Conservation (phyloP, 1,140 invertebrate genomes). For the Bombyx mandarina region DNA sequence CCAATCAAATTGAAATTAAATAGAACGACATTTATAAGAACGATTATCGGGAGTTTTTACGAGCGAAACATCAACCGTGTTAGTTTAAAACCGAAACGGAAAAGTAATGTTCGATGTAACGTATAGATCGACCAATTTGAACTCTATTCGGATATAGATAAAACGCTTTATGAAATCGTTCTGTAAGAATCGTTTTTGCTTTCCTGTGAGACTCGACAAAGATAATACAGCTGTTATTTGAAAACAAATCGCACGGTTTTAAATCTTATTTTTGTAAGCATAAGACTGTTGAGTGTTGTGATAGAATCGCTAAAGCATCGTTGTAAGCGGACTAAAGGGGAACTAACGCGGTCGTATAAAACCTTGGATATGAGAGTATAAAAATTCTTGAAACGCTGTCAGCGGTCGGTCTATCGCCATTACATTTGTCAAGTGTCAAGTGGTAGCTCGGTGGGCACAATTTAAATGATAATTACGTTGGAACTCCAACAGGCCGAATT, state of each 20-base stretch:
- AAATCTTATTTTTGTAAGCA: constrained; percentile 1
- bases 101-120: neutral
- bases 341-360: constrained; percentile 59
- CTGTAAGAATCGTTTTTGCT: constrained; percentile 1
- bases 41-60: constrained; percentile 56
- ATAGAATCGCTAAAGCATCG: constrained; percentile 14
- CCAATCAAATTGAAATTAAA: constrained; percentile 60
- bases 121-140: neutral
- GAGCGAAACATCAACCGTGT: constrained; percentile 50
- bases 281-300: constrained; percentile 1
- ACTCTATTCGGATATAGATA: neutral
- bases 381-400: constrained; percentile 65
- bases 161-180: neutral
- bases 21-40: constrained; percentile 56
- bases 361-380: constrained; percentile 65
- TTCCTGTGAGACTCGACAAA: constrained; percentile 2
- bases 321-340: constrained; percentile 39
- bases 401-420: constrained; percentile 57
- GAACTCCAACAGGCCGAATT: constrained; percentile 3
- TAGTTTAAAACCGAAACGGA: constrained; percentile 12
- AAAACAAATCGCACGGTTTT: neutral
- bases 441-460: constrained; percentile 54
- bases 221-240: neutral
- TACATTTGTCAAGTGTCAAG: constrained; percentile 68
- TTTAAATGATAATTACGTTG: constrained; percentile 69